Percentiles rank a stretch among this genome's conserved stretches.
Evolutionary conservation across 2,797 vertebrate species (phyloP).

Genomic region (Pristis pectinata): DNA sequence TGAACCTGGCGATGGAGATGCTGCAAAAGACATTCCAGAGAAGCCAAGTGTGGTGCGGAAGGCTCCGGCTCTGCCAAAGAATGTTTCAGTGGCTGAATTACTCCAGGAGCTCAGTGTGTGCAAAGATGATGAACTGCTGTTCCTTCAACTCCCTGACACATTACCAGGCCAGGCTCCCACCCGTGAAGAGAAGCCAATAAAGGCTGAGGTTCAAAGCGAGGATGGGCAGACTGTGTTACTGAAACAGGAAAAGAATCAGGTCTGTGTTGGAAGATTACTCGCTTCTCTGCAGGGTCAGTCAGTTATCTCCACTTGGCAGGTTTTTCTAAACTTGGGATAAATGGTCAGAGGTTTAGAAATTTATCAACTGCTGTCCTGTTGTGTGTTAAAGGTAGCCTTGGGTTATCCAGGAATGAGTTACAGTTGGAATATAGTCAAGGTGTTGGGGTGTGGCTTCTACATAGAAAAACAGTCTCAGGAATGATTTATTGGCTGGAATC

Average conservation of each 20-base stretch:
- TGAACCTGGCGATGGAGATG: conserved; percentile 68
- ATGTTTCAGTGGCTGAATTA: conserved; percentile 67
- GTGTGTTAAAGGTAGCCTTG: neutral
- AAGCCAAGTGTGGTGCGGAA: conserved; percentile 45
- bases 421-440: neutral
- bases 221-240: conserved; percentile 77
- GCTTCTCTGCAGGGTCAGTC: neutral
- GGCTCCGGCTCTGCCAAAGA: conserved; percentile 64
- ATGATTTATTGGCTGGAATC: neutral
- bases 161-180: conserved; percentile 86
- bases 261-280: conserved; percentile 43
- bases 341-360: neutral
- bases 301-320: neutral
- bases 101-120: conserved; percentile 69
- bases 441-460: neutral
- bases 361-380: neutral
- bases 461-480: neutral
- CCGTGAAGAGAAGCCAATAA: conserved; percentile 70
- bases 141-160: conserved; percentile 87
- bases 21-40: conserved; percentile 49
- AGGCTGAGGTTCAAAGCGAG: conserved; percentile 75
- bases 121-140: conserved; percentile 79
- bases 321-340: neutral
- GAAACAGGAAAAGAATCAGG: conserved; percentile 80
- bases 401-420: neutral